Conservation (phyloP, 2,113 vertebrate genomes). For the human region GRCh38 chr2:158169501-158170000, state of each 20-base stretch:
- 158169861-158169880: not conserved
- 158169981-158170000: not conserved
- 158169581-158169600: not conserved
- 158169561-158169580: not conserved
- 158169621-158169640: not conserved
- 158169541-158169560: not conserved
- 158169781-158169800: not conserved
- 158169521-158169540: not conserved
- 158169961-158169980: not conserved
- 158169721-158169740: not conserved
- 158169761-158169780: not conserved
- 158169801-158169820: not conserved
- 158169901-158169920: not conserved
- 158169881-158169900: not conserved
- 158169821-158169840: not conserved
- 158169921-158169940: not conserved
- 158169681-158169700: not conserved
- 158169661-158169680: constrained; percentile 15
- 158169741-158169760: not conserved
- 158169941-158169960: not conserved
- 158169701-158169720: not conserved
- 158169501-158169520: not conserved
- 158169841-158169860: not conserved
- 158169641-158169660: not conserved
- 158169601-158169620: not conserved